Base-by-base conservation (phyloP, 2,888 invertebrate genomes). In the Lacanobia wlatinum region DNA sequence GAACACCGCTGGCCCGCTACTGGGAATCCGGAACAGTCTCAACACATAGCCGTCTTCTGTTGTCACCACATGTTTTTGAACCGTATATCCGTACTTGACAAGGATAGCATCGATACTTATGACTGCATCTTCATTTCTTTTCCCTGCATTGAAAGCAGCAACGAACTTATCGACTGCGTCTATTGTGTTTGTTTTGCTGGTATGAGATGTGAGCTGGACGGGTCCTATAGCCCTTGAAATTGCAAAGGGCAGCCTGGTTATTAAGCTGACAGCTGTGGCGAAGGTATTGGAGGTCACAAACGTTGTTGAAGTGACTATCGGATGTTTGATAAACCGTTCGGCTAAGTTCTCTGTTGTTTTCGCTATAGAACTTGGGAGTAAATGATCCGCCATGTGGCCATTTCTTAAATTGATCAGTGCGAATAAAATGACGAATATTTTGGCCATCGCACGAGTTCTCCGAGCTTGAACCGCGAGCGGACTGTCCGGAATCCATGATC, bases 11-110 rank as follows among this genome's bases (percentile, higher is more conserved):
- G 92, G 80, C 0, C 93, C 94, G 14, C 90, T 87, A 6, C 88
- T 80, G 0, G 93, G 93, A 58, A 94, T 94, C 53, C 95, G 87
- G 69, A 90, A 90, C 82, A 95, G 23, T 0, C 84, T 84, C 9
- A 95, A 80, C 9, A 90, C 66, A 65, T 93, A 94, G 14, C 93
- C 92, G 58, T 95, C 95, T 46, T 90, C 88, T 0, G 95, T 94
- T 4, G 76, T 60, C 0, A 93, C 91, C 8, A 84, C 74, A 61
- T 94, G 90, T 16, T 80, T 84, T 76, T 95, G 91, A 28, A 93
- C 72, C 0, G 86, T 79, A 75, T 90, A 89, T 38, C 92, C 92
- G 70, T 94, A 94, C 80, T 94, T 94, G 18, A 68, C 43, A 10
- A 92, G 80, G 5, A 94, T 87, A 4, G 87, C 79, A 5, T 72